Evolutionary conservation across 2,888 invertebrate species (phyloP).

Genomic region (Drosophila peninsularis): DNA sequence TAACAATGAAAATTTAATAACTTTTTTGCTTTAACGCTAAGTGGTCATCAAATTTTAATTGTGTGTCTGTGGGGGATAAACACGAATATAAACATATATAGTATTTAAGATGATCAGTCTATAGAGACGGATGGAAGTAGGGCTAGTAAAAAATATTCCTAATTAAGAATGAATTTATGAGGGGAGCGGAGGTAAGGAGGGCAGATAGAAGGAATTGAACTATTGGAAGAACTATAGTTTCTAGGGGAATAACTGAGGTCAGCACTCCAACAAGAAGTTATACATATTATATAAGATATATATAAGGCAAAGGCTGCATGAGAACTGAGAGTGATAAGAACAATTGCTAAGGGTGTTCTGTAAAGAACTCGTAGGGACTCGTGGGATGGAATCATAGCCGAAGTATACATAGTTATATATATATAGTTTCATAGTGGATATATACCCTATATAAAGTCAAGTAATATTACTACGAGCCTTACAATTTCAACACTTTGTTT

Average conservation of each 20-base stretch:
- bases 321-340: neutral
- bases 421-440: too few relatives aligned
- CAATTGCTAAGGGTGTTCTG: neutral
- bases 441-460: neutral
- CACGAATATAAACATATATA: neutral
- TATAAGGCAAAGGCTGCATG: neutral
- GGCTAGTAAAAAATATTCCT: neutral
- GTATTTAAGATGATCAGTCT: neutral
- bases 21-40: neutral
- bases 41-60: neutral
- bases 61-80: neutral
- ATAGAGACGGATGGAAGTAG: neutral
- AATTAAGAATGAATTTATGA: too few relatives aligned
- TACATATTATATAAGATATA: too few relatives aligned
- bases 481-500: neutral
- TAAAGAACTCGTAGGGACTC: too few relatives aligned
- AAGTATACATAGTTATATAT: too few relatives aligned
- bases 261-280: neutral
- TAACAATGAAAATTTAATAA: neutral
- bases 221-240: neutral
- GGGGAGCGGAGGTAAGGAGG: too few relatives aligned
- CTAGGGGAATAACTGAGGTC: neutral
- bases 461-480: neutral
- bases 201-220: neutral
- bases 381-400: too few relatives aligned